phyloP scores from a whole-genome alignment of 2,888 invertebrate genomes.

The Phyto melanocephala region DNA sequence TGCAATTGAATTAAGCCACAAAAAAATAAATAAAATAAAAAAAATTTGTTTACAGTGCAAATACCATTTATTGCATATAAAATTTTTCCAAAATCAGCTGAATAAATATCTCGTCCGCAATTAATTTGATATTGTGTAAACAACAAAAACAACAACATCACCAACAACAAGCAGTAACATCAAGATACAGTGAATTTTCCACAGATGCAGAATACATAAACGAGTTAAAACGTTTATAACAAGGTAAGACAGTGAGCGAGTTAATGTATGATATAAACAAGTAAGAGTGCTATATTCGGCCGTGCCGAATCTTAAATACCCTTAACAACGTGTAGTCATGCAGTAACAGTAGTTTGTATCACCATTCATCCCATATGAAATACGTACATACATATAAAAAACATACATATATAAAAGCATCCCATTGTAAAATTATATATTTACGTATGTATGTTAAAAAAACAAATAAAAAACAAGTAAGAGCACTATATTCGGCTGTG shows the following conservation, averaged over 20 bases:
- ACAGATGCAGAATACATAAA: not conserved
- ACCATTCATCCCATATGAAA: too few species aligned
- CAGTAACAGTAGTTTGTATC: too few species aligned
- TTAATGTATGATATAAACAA: too few species aligned
- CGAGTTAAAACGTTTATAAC: not conserved
- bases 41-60: not conserved
- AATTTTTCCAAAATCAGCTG: not conserved
- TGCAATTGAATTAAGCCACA: not conserved
- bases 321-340: too few species aligned
- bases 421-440: too few species aligned
- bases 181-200: not conserved
- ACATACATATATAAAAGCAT: too few species aligned
- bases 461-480: too few species aligned
- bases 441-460: too few species aligned
- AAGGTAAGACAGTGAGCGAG: not conserved
- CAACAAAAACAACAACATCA: not conserved
- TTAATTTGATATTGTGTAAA: not conserved
- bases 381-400: too few species aligned
- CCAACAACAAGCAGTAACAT: not conserved
- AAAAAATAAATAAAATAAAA: not conserved
- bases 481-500: too few species aligned
- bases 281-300: too few species aligned
- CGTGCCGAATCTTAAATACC: too few species aligned
- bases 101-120: not conserved
- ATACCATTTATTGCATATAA: not conserved